Evolutionary conservation across 2,888 invertebrate species (phyloP).

Genomic region (Idaea biselata): DNA sequence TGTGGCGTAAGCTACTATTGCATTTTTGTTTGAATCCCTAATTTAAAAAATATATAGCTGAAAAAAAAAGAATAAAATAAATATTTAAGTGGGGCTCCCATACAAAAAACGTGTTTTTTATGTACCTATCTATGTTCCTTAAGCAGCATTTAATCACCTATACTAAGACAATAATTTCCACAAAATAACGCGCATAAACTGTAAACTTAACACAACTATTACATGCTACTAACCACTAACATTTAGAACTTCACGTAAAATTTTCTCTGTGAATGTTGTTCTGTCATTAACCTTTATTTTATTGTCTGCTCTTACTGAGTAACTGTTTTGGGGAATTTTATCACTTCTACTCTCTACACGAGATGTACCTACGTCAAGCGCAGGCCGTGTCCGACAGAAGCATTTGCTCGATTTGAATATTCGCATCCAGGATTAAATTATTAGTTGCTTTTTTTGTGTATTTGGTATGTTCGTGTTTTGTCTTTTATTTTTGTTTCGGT

Average conservation of each 20-base stretch:
- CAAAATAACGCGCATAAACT: conserved; percentile 32
- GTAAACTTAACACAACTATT: background rate
- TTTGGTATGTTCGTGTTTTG: too few species aligned
- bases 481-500: too few species aligned
- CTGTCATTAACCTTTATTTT: conserved; percentile 65
- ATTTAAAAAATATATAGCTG: too few species aligned
- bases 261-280: conserved; percentile 58
- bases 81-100: too few species aligned
- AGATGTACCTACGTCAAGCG: background rate
- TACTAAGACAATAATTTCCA: conserved; percentile 33
- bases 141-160: conserved; percentile 5
- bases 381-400: too few species aligned
- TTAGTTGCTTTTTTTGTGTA: too few species aligned
- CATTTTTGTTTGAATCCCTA: too few species aligned
- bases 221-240: background rate
- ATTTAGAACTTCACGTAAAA: conserved; percentile 38
- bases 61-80: background rate
- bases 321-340: conserved; percentile 24
- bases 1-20: too few species aligned
- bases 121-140: background rate
- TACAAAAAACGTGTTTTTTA: too few species aligned
- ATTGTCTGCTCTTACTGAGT: conserved; percentile 44
- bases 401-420: too few species aligned
- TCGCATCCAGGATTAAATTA: too few species aligned
- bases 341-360: background rate